Conservation (phyloP, 2,113 vertebrate genomes). For the Noctilio leporinus region DNA sequence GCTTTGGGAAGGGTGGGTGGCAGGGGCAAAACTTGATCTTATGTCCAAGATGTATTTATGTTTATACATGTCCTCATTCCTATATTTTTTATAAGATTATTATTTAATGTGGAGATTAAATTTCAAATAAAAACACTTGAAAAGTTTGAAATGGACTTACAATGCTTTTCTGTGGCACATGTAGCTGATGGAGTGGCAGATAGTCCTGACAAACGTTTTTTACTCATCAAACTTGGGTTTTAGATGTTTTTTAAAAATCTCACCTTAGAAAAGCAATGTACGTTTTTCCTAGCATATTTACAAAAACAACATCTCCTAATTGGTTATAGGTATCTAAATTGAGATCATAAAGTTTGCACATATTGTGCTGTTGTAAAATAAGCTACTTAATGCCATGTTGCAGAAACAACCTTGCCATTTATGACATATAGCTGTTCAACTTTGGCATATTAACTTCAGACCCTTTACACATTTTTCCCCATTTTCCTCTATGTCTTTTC, state of each 20-base stretch:
- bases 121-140: not conserved
- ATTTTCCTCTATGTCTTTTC: not conserved
- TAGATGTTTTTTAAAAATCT: not conserved
- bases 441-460: not conserved
- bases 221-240: not conserved
- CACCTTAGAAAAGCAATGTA: not conserved
- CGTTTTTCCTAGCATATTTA: not conserved
- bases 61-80: not conserved
- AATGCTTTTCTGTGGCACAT: not conserved
- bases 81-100: not conserved
- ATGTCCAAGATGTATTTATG: not conserved
- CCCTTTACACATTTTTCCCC: not conserved
- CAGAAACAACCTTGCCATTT: not conserved
- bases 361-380: not conserved
- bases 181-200: not conserved
- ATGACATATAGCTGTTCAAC: not conserved
- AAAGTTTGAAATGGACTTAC: not conserved
- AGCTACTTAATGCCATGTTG: not conserved
- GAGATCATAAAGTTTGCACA: not conserved
- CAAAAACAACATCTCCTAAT: not conserved
- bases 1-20: rapidly evolving
- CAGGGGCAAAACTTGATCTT: not conserved
- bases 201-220: not conserved
- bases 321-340: not conserved
- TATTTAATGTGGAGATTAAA: not conserved